phyloP scores from a whole-genome alignment of 1,140 invertebrate species.

The Cherax destructor region DNA sequence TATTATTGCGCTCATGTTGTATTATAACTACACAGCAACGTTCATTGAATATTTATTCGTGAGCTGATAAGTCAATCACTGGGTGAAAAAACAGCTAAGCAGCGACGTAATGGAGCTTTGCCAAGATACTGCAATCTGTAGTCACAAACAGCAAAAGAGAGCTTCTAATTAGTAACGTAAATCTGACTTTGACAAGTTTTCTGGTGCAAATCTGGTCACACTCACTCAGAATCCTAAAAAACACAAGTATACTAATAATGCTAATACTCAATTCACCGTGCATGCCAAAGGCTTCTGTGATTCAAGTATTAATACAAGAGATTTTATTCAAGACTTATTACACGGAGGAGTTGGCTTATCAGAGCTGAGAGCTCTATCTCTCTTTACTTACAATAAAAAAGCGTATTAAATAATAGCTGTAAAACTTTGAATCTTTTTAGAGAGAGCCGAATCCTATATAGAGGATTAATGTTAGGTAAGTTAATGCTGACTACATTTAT shows the following conservation, averaged over 20 bases:
- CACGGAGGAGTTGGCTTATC: not conserved
- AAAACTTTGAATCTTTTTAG: not conserved
- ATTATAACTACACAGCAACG: too few relatives aligned
- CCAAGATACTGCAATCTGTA: not conserved
- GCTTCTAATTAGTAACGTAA: not conserved
- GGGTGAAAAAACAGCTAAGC: not conserved
- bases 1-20: too few relatives aligned
- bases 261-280: conserved; percentile 33
- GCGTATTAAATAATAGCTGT: not conserved
- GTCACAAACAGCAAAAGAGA: not conserved
- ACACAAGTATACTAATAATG: conserved; percentile 50
- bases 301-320: not conserved
- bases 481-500: not conserved
- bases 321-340: not conserved
- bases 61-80: not conserved
- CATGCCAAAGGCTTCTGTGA: conserved; percentile 34
- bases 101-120: too few relatives aligned
- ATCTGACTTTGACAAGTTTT: not conserved
- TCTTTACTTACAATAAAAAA: not conserved
- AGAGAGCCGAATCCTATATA: not conserved
- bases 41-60: not conserved
- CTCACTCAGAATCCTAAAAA: conserved; percentile 17
- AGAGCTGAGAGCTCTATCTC: not conserved
- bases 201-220: not conserved
- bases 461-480: not conserved